A percentile compares a stretch with the other conserved stretches of the same genome.
Conservation (phyloP, 2,113 vertebrate genomes). For the Neolamprologus caudopunctatus region DNA sequence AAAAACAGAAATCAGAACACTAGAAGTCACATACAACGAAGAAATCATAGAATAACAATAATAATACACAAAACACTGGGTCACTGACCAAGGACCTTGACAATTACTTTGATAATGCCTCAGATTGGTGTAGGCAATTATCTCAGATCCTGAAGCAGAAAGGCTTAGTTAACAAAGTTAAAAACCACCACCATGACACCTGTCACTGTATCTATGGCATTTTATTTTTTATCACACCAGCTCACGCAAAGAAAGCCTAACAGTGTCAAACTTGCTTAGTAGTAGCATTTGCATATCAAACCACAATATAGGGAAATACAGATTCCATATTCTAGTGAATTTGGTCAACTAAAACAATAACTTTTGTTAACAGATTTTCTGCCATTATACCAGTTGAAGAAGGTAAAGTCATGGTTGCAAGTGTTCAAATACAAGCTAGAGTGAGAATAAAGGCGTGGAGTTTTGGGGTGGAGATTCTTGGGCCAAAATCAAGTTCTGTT, state of each 20-base stretch:
- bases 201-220: neutral
- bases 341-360: neutral
- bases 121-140: neutral
- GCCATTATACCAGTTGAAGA: neutral
- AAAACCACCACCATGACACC: neutral
- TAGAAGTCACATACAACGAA: neutral
- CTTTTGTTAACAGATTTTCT: neutral
- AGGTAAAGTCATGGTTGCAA: neutral
- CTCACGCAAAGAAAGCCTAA: neutral
- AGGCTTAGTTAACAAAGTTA: neutral
- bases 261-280: neutral
- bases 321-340: neutral
- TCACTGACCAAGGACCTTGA: neutral
- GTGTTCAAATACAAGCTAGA: neutral
- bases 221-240: neutral
- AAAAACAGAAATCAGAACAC: neutral
- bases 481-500: neutral
- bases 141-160: neutral
- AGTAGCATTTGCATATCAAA: neutral
- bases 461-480: neutral
- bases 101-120: neutral
- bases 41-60: neutral
- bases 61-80: neutral
- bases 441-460: neutral
- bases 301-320: neutral